Percentiles rank a stretch among this genome's conserved stretches.
These are phyloP conservation scores for Oreocharis arfaki DNA, from an alignment of 2,113 vertebrate genomes.

Conservation along the genomic window DNA sequence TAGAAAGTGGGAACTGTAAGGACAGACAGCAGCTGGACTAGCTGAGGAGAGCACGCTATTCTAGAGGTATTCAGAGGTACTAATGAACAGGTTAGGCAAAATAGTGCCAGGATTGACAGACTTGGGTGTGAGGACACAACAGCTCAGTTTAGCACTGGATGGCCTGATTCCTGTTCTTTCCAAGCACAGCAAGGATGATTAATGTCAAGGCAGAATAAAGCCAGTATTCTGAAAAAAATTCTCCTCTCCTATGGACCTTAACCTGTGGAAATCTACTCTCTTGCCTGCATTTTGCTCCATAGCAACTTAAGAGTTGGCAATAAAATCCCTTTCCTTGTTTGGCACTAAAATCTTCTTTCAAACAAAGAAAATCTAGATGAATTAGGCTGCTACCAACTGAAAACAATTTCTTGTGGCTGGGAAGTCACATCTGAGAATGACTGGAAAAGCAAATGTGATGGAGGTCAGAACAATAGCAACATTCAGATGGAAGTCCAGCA, in stretches of 20 bases:
- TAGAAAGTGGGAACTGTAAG: not conserved
- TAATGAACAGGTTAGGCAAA: not conserved
- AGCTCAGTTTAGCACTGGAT: not conserved
- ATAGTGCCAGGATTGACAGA: not conserved
- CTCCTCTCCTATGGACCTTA: not conserved
- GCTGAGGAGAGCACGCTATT: not conserved
- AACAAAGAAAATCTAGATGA: not conserved
- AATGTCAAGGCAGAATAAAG: not conserved
- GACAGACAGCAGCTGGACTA: not conserved
- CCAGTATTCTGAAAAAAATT: not conserved
- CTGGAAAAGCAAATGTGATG: not conserved
- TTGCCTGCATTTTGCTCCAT: not conserved
- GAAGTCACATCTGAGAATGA: not conserved
- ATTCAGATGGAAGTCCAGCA: not conserved
- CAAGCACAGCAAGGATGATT: not conserved
- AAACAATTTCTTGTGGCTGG: not conserved
- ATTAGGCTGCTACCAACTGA: not conserved
- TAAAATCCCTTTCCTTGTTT: not conserved
- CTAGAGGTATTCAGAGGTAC: not conserved
- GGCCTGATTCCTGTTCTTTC: not conserved
- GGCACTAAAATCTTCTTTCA: not conserved
- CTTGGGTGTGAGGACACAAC: not conserved
- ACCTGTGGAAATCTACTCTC: not conserved
- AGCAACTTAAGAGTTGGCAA: not conserved
- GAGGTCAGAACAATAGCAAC: not conserved